Conservation (phyloP, 2,797 vertebrate species). For the Acanthurus lineatus region DNA sequence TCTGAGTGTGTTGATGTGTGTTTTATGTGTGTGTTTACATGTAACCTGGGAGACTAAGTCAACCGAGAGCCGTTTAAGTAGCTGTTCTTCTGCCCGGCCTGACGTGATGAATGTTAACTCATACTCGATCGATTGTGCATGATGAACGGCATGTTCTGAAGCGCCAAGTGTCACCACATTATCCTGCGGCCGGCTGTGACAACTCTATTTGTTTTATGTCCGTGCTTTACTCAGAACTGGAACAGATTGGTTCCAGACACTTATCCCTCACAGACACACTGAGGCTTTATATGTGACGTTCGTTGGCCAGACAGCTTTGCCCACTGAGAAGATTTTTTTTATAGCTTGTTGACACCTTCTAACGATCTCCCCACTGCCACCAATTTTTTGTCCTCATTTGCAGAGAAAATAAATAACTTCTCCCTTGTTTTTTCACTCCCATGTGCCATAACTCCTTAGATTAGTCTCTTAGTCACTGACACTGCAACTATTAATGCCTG, state of each 20-base stretch:
- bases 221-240: slow-evolving; percentile 47
- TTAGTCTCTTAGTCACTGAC: slow-evolving; percentile 46
- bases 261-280: slow-evolving; percentile 47
- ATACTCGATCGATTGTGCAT: slow-evolving; percentile 66
- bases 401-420: slow-evolving; percentile 58
- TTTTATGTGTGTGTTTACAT: slow-evolving; percentile 31
- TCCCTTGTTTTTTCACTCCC: slow-evolving; percentile 21
- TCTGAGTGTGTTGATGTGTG: slow-evolving; percentile 28
- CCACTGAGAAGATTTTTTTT: slow-evolving; percentile 41
- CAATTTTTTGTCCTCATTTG: slow-evolving; percentile 37
- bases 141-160: slow-evolving; percentile 66
- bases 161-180: slow-evolving; percentile 63
- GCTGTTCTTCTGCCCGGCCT: slow-evolving; percentile 45
- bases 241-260: slow-evolving; percentile 57
- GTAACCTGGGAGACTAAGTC: slow-evolving; percentile 38
- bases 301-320: slow-evolving; percentile 29
- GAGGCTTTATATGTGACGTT: slow-evolving; percentile 33
- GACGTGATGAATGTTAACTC: slow-evolving; percentile 78
- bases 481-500: slow-evolving; percentile 48
- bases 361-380: slow-evolving; percentile 41
- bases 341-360: slow-evolving; percentile 30
- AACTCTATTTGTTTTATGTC: slow-evolving; percentile 69
- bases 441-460: slow-evolving; percentile 53
- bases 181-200: slow-evolving; percentile 46
- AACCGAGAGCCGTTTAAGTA: slow-evolving; percentile 29